These are phyloP conservation scores for Tiliacea citrago DNA, from an alignment of 2,888 invertebrate species.

Conservation along the genomic window DNA sequence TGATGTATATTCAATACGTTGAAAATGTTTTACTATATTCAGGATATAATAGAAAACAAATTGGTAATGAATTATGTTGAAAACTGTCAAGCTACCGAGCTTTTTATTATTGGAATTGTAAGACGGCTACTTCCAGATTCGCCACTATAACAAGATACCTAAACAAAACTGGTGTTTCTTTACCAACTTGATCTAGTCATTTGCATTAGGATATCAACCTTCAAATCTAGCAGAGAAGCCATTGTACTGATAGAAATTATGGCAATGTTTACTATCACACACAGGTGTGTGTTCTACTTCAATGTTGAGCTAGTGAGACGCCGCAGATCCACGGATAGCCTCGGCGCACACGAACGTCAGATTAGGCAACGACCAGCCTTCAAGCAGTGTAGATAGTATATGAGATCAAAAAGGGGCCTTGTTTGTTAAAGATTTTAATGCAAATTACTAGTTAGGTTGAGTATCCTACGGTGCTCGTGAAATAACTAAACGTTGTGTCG, in stretches of 20 bases:
- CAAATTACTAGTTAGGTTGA: constrained; percentile 6
- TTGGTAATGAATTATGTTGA: too few species aligned
- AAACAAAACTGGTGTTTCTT: neutral
- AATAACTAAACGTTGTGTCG: neutral
- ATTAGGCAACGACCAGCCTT: constrained; percentile 19
- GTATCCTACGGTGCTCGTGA: constrained; percentile 7
- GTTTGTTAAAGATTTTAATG: constrained; percentile 19
- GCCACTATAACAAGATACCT: neutral
- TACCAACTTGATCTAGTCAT: neutral
- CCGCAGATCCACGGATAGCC: constrained; percentile 9
- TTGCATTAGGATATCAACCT: neutral
- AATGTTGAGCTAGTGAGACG: neutral
- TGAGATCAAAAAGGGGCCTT: constrained; percentile 6
- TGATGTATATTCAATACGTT: neutral
- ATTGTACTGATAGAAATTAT: neutral
- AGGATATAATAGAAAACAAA: neutral
- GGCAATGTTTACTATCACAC: too few species aligned
- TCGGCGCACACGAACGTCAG: constrained; percentile 37
- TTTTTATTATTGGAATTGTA: neutral
- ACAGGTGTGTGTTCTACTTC: neutral
- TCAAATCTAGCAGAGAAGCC: neutral
- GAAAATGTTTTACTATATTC: neutral
- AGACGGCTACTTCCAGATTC: neutral
- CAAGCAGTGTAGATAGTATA: neutral
- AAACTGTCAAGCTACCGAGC: neutral